Evolutionary conservation across 2,888 invertebrate species (phyloP).

Genomic region (Emmelina monodactyla): DNA sequence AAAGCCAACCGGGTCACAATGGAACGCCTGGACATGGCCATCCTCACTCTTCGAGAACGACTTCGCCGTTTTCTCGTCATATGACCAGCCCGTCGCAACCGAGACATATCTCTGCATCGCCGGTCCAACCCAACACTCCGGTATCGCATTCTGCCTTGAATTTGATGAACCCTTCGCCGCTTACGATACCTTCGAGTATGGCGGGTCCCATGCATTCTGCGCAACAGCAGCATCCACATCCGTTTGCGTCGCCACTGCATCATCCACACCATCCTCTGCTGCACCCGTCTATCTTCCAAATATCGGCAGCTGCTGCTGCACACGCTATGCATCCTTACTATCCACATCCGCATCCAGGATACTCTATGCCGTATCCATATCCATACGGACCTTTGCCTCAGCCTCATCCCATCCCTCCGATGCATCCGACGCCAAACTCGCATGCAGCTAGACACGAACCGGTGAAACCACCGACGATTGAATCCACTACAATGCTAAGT

Average conservation of each 20-base stretch:
- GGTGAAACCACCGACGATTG: conserved; percentile 62
- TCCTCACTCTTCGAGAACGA: conserved; percentile 46
- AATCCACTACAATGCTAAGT: conserved; percentile 73
- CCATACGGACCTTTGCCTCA: conserved; percentile 77
- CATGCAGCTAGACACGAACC: conserved; percentile 55
- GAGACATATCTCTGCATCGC: conserved; percentile 58
- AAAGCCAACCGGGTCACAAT: conserved; percentile 54
- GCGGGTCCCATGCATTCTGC: conserved; percentile 77
- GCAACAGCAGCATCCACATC: conserved; percentile 75
- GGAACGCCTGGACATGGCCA: conserved; percentile 39
- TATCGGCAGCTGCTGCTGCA: conserved; percentile 69
- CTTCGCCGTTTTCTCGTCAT: conserved; percentile 59
- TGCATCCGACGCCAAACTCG: conserved; percentile 53
- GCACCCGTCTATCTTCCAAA: conserved; percentile 69
- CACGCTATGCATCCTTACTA: conserved; percentile 77
- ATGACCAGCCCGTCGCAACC: conserved; percentile 56
- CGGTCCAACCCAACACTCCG: conserved; percentile 50
- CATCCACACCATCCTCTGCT: conserved; percentile 78
- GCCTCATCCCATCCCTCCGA: conserved; percentile 77
- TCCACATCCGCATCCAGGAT: conserved; percentile 73
- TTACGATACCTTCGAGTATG: conserved; percentile 70
- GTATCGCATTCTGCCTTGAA: conserved; percentile 70
- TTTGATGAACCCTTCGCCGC: conserved; percentile 66
- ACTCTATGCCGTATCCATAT: conserved; percentile 75
- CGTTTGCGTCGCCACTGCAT: conserved; percentile 73